A percentile compares a stretch with the other conserved stretches of the same genome.
phyloP scores from a whole-genome alignment of 1,140 invertebrate genomes.

The Drosophila parvula region DNA sequence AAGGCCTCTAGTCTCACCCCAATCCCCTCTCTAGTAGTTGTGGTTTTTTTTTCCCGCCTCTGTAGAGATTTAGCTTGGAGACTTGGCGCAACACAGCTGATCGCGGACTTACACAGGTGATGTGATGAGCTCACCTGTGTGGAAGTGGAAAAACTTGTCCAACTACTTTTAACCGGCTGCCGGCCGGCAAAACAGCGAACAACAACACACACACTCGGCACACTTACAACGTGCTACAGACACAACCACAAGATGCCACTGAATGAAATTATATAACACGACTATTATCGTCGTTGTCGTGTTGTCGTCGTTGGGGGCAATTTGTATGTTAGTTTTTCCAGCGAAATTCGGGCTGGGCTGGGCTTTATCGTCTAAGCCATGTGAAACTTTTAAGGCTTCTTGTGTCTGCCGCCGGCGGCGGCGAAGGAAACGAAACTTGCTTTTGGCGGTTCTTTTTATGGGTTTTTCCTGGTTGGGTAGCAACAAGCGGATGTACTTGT shows the following conservation, averaged over 20 bases:
- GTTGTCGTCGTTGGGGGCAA: slow-evolving; percentile 15
- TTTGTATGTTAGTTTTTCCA: slow-evolving; percentile 15
- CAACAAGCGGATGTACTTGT: slow-evolving; percentile 14
- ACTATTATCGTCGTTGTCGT: slow-evolving; percentile 36
- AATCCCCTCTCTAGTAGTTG: slow-evolving; percentile 11
- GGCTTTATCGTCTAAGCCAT: slow-evolving; percentile 48
- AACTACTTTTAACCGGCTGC: slow-evolving; percentile 68
- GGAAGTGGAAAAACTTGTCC: slow-evolving; percentile 75
- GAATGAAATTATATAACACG: slow-evolving; percentile 74
- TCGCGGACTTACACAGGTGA: slow-evolving; percentile 42
- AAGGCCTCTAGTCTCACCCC: slow-evolving; percentile 24
- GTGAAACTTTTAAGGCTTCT: slow-evolving; percentile 57
- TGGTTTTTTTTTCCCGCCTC: not conserved
- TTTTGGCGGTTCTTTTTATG: slow-evolving; percentile 29
- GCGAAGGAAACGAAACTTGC: slow-evolving; percentile 53
- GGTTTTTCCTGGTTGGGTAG: slow-evolving; percentile 13
- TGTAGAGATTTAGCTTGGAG: slow-evolving; percentile 27
- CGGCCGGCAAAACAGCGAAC: slow-evolving; percentile 58
- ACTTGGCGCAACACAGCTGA: slow-evolving; percentile 53
- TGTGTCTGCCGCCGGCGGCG: slow-evolving; percentile 9
- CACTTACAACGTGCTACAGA: slow-evolving; percentile 55
- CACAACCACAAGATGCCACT: slow-evolving; percentile 24
- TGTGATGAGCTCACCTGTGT: slow-evolving; percentile 57
- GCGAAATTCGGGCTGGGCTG: slow-evolving; percentile 18
- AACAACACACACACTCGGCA: not conserved